These are phyloP conservation scores for Eulemur coronatus DNA, from an alignment of 2,797 vertebrate genomes.

Conservation along the genomic window DNA sequence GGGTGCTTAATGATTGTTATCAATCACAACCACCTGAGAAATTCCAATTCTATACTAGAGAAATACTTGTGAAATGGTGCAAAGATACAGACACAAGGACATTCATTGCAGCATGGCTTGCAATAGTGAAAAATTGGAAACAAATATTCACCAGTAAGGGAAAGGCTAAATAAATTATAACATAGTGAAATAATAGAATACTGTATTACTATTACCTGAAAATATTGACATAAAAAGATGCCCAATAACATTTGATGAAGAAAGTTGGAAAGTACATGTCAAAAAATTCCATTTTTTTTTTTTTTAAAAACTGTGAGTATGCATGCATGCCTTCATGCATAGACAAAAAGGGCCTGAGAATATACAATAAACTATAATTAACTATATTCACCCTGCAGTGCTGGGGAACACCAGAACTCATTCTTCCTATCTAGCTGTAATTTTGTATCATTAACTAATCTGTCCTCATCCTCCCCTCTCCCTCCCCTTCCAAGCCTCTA, in stretches of 20 bases:
- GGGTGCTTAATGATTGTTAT: neutral
- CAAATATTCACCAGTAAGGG: slow-evolving; percentile 1
- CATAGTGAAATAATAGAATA: neutral
- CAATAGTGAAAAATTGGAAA: neutral
- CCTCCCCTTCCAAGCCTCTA: no score
- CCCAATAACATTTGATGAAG: neutral
- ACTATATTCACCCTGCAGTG: neutral
- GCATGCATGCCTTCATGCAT: neutral
- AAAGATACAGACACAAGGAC: neutral
- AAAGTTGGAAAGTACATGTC: neutral
- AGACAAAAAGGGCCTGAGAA: neutral
- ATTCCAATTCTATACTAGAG: neutral
- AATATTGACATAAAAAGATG: neutral
- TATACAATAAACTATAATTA: neutral
- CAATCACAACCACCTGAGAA: neutral
- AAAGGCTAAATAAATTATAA: slow-evolving; percentile 15
- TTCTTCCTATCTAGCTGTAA: neutral
- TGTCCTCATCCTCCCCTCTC: neutral
- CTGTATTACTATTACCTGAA: neutral
- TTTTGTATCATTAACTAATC: neutral
- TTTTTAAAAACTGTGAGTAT: neutral
- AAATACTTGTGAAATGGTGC: neutral
- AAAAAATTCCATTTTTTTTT: slow-evolving; percentile 20
- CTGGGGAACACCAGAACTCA: neutral
- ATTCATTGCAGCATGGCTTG: neutral